Conservation (phyloP, 2,113 vertebrate species). For the Bungarus multicinctus region DNA sequence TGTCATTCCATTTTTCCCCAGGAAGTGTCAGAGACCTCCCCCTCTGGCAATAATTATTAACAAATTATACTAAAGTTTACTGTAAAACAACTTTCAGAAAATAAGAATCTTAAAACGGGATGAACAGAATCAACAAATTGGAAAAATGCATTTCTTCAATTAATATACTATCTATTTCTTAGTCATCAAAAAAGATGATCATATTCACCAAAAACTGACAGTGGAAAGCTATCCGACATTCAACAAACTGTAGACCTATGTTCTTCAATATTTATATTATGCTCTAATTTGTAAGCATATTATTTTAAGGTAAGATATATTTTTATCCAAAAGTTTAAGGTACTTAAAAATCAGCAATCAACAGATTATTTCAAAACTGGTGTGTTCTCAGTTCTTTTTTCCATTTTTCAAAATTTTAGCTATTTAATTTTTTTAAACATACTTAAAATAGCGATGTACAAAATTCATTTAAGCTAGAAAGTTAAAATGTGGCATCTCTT, state of each 20-base stretch:
- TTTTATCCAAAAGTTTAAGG: constrained; percentile 2
- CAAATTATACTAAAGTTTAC: background rate
- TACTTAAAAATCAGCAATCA: background rate
- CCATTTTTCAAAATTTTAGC: constrained; percentile 24
- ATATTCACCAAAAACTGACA: constrained; percentile 2
- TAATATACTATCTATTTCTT: background rate
- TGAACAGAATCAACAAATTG: background rate
- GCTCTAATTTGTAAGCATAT: background rate
- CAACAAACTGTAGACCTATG: background rate
- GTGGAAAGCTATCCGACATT: background rate
- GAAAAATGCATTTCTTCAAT: background rate
- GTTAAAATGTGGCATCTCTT: constrained; percentile 10
- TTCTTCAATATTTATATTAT: background rate
- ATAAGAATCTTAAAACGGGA: background rate
- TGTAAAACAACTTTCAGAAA: background rate
- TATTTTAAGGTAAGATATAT: constrained; percentile 17
- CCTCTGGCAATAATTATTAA: background rate
- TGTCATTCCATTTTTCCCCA: background rate
- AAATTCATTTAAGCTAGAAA: background rate
- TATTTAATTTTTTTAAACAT: background rate
- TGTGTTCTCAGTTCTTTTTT: constrained; percentile 12
- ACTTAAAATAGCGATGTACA: background rate
- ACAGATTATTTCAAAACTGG: constrained; percentile 23
- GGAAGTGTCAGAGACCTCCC: background rate
- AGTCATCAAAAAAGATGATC: background rate